A percentile compares a stretch with the other conserved stretches of the same genome.
phyloP scores from a whole-genome alignment of 2,888 invertebrate species.

The Phyto melanocephala region DNA sequence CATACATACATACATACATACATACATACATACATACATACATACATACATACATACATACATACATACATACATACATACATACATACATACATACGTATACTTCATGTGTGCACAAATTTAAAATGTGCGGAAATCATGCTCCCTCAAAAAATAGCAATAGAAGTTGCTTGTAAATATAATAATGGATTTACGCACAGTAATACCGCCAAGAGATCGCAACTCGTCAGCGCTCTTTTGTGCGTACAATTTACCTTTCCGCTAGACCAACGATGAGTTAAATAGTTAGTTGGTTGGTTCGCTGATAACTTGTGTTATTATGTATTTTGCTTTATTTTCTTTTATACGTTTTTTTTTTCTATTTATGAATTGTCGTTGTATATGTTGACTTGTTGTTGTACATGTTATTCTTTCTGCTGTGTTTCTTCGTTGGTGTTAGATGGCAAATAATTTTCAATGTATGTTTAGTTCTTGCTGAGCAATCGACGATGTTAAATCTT shows the following conservation, averaged over 20 bases:
- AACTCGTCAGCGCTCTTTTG: conserved; percentile 40
- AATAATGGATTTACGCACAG: conserved; percentile 29
- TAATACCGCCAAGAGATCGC: conserved; percentile 54
- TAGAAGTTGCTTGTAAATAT: conserved; percentile 16
- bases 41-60: conserved; percentile 10
- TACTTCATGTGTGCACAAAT: background rate
- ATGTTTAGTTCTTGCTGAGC: conserved; percentile 72
- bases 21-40: background rate
- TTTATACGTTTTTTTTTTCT: background rate
- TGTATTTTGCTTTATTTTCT: conserved; percentile 8
- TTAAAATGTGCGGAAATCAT: too few species aligned
- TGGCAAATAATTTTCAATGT: conserved; percentile 70
- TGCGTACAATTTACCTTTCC: conserved; percentile 19
- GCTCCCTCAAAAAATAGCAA: background rate
- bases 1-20: background rate
- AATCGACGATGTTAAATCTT: conserved; percentile 67
- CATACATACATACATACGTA: background rate
- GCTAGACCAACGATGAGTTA: conserved; percentile 17
- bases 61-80: background rate
- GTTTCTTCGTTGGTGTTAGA: conserved; percentile 68
- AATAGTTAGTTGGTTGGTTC: too few species aligned
- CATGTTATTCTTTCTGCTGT: conserved; percentile 38
- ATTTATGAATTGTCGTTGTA: conserved; percentile 34
- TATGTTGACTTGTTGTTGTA: conserved; percentile 13
- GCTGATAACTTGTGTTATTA: conserved; percentile 36